Evolutionary conservation across 2,113 vertebrate species (phyloP).

Genomic region (Petroica traversi): DNA sequence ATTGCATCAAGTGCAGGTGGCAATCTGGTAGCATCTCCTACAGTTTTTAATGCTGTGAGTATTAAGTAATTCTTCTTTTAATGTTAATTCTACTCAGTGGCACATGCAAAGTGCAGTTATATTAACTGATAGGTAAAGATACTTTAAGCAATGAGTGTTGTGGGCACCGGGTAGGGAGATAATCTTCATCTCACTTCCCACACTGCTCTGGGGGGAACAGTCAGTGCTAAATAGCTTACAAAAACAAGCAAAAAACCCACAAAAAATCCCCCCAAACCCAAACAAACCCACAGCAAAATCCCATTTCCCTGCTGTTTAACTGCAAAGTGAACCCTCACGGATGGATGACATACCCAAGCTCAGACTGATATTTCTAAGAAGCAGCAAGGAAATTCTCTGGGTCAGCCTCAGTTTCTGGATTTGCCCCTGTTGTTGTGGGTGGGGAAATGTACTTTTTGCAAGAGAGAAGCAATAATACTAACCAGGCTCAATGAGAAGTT

Average conservation of each 20-base stretch:
- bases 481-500: not conserved
- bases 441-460: not conserved
- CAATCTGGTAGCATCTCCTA: not conserved
- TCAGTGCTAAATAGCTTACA: not conserved
- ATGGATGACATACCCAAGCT: not conserved
- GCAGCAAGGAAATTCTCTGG: not conserved
- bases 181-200: not conserved
- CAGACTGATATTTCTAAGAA: not conserved
- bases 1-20: not conserved
- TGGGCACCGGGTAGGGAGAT: not conserved
- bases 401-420: not conserved
- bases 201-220: not conserved
- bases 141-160: not conserved
- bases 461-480: not conserved
- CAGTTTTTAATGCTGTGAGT: not conserved
- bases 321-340: not conserved
- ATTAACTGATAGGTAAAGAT: not conserved
- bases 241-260: not conserved
- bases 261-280: too few relatives aligned
- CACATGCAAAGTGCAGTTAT: not conserved
- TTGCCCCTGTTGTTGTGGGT: not conserved
- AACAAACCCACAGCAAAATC: not conserved
- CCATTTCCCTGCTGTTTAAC: not conserved
- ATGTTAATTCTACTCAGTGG: not conserved
- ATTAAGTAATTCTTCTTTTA: not conserved